Percentiles rank a stretch among this genome's conserved stretches.
Evolutionary conservation across 2,113 vertebrate genomes (phyloP).

Genomic region (Cyprinodon variegatus): DNA sequence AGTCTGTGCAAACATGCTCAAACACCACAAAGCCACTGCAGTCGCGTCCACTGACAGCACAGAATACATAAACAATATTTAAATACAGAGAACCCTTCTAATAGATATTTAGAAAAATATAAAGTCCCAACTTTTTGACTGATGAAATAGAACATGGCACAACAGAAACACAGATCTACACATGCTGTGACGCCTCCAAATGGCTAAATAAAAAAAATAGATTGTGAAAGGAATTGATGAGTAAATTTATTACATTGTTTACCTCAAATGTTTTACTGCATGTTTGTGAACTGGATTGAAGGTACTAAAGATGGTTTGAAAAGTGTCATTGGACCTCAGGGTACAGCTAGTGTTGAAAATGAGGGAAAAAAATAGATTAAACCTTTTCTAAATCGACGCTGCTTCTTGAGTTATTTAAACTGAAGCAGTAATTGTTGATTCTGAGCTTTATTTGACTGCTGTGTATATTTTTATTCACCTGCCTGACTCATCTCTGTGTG

Average conservation of each 20-base stretch:
- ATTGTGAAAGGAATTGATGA: conserved; percentile 2
- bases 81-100: conserved; percentile 64
- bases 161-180: conserved; percentile 57
- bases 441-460: conserved; percentile 37
- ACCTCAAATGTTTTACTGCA: background rate
- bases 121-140: conserved; percentile 74
- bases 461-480: conserved; percentile 37
- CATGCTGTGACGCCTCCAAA: conserved; percentile 50
- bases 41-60: conserved; percentile 55
- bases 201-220: conserved; percentile 23
- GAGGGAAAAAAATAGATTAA: background rate
- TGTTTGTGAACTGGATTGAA: background rate
- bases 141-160: conserved; percentile 62
- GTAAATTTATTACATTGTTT: background rate
- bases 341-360: conserved; percentile 8
- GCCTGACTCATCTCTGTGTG: conserved; percentile 15
- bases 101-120: conserved; percentile 81
- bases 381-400: conserved; percentile 25
- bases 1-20: conserved; percentile 78
- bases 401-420: conserved; percentile 20
- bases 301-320: background rate
- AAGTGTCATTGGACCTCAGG: background rate
- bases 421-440: conserved; percentile 38
- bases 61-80: conserved; percentile 70
- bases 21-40: conserved; percentile 72